A percentile compares a stretch with the other conserved stretches of the same genome.
These are phyloP conservation scores for Maconellicoccus hirsutus DNA, from an alignment of 1,140 invertebrate species.

Conservation along the genomic window DNA sequence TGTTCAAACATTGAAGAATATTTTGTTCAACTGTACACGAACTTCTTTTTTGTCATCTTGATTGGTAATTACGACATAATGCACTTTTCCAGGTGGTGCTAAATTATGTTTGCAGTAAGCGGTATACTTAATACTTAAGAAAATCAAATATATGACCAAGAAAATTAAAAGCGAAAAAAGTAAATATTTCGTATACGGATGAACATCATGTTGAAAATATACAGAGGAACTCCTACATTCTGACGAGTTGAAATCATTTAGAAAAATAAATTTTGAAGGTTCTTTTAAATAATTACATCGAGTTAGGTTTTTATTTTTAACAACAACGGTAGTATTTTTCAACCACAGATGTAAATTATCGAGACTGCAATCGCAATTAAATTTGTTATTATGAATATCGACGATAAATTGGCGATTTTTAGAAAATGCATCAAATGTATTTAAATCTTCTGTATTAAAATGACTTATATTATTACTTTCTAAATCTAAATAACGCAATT, in stretches of 20 bases:
- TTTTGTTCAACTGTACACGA: neutral
- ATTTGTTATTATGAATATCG: constrained; percentile 54
- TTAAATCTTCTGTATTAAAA: constrained; percentile 45
- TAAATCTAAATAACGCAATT: constrained; percentile 55
- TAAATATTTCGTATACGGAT: neutral
- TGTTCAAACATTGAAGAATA: neutral
- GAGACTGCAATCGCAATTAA: constrained; percentile 51
- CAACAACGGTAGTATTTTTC: constrained; percentile 44
- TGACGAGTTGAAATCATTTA: neutral
- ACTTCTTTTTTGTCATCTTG: neutral
- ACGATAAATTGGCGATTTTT: constrained; percentile 46
- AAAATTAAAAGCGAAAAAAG: neutral
- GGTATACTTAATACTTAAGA: neutral
- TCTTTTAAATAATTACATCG: constrained; percentile 34
- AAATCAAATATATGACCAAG: neutral
- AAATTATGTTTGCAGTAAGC: neutral
- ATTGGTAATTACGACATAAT: constrained; percentile 5
- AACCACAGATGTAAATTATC: constrained; percentile 52
- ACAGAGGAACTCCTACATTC: neutral
- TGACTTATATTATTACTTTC: constrained; percentile 53
- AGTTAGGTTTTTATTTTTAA: constrained; percentile 45
- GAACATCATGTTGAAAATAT: neutral
- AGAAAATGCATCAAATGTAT: constrained; percentile 44
- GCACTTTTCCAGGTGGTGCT: neutral
- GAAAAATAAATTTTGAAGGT: neutral